Evolutionary conservation across 1,140 invertebrate genomes (phyloP), one percentile per base, ranked within the genome.

Genomic region (Cydia strobilella): DNA sequence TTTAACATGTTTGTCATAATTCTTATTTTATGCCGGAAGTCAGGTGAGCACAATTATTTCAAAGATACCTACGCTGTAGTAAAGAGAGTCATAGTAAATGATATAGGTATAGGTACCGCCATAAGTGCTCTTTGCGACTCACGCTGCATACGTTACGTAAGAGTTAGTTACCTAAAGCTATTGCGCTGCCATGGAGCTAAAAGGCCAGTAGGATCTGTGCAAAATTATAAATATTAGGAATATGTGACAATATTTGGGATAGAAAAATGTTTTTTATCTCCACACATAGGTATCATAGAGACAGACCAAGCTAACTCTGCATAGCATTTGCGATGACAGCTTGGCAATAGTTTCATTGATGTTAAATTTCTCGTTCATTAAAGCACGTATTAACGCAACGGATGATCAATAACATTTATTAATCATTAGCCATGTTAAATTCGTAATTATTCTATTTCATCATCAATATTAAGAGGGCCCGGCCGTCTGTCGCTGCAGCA

Each of bases 101-200:
- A 59, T 59, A 31, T 31, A 25, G 25, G n/a, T n/a, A 59, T 59
- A 45, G 10, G 42, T 45, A 59, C 2, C 54, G 18, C 9, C 54
- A 59, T 59, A 59, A 23, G 20, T 59, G 54, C 54, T 59, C 18
- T 59, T 59, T 59, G 54, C 54, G 18, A 59, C 54, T 59, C 54
- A 59, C 10, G 20, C 20, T 23, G 54, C 54, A 59, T 59, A 23
- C 54, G 20, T 20, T 59, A 59, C 20, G 20, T 59, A 59, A 59
- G 20, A 23, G 54, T n/a, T 51, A 18, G 48, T 18, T 51, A 23
- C 54, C 54, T 59, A 59, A 59, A 59, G 9, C 54, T n/a, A 20
- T 51, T 18, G 48, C n/a, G 48, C 48, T 51, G 48, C 54, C 23
- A 23, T 59, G 54, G 20, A 23, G 54, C 54, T 59, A 59, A 59